phyloP scores from a whole-genome alignment of 2,888 invertebrate genomes.

The Brenthis daphne region DNA sequence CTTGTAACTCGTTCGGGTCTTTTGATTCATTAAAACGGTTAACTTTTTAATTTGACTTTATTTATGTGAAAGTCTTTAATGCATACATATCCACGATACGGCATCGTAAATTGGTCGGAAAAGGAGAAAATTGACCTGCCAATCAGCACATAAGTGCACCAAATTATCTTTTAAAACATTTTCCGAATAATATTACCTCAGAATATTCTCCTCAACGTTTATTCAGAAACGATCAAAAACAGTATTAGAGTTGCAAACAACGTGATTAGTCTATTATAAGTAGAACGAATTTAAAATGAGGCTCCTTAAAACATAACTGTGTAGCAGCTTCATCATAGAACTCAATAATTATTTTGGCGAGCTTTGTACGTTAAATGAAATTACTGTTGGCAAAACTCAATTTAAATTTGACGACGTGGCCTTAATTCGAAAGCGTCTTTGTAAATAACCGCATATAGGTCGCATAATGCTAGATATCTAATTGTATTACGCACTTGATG shows the following conservation, averaged over 20 bases:
- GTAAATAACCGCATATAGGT: conserved; percentile 45
- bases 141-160: neutral
- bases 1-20: conserved; percentile 32
- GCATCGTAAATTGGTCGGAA: neutral
- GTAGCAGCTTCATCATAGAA: conserved; percentile 48
- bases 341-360: conserved; percentile 72
- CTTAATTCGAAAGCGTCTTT: conserved; percentile 56
- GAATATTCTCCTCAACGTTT: neutral
- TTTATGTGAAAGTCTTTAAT: neutral
- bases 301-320: conserved; percentile 40
- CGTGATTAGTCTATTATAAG: conserved; percentile 30
- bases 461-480: conserved; percentile 53
- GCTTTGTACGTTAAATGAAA: conserved; percentile 57
- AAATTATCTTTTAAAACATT: neutral
- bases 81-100: neutral
- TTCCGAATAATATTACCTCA: neutral
- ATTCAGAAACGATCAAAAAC: conserved; percentile 25
- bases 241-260: conserved; percentile 17
- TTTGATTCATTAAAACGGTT: conserved; percentile 1
- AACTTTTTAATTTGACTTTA: neutral
- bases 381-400: conserved; percentile 70
- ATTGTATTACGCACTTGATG: conserved; percentile 58
- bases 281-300: conserved; percentile 34
- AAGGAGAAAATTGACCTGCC: conserved; percentile 2
- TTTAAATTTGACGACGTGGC: conserved; percentile 67